phyloP scores from a whole-genome alignment of 2,113 vertebrate species.

The Irena cyanogastra region DNA sequence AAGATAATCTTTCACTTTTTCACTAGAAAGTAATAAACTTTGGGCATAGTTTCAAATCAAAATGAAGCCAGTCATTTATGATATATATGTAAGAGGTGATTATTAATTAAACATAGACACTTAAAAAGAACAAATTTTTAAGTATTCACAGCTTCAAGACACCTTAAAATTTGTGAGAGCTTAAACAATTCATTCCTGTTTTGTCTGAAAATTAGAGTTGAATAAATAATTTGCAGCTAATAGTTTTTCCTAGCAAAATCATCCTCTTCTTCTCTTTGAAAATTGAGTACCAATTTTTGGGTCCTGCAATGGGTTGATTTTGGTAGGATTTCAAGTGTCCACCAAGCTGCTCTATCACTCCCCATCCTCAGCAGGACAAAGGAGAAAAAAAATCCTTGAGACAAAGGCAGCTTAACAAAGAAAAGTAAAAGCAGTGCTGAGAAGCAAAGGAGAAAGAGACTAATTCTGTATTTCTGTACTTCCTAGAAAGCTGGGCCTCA shows the following conservation, averaged over 20 bases:
- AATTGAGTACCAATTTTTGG: background rate
- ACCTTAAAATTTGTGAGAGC: background rate
- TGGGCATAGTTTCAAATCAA: conserved; percentile 17
- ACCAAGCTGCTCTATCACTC: background rate
- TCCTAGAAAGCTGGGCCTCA: background rate
- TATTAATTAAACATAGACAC: background rate
- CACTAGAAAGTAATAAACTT: conserved; percentile 49
- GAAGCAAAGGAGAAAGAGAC: background rate
- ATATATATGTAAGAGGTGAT: background rate
- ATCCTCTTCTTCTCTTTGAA: background rate
- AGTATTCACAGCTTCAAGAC: background rate
- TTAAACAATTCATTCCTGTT: background rate
- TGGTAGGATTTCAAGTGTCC: background rate
- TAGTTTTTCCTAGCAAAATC: background rate
- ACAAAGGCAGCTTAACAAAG: background rate
- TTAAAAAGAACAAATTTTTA: background rate
- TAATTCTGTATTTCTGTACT: background rate
- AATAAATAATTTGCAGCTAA: background rate
- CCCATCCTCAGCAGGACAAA: background rate
- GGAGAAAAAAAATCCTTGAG: background rate
- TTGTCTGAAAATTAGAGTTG: background rate
- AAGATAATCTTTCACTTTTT: conserved; percentile 49
- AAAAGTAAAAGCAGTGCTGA: background rate
- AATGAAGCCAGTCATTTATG: conserved; percentile 1
- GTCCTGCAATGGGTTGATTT: background rate